These are phyloP conservation scores for Rhea americana DNA, from an alignment of 2,113 vertebrate species.

Conservation along the genomic window DNA sequence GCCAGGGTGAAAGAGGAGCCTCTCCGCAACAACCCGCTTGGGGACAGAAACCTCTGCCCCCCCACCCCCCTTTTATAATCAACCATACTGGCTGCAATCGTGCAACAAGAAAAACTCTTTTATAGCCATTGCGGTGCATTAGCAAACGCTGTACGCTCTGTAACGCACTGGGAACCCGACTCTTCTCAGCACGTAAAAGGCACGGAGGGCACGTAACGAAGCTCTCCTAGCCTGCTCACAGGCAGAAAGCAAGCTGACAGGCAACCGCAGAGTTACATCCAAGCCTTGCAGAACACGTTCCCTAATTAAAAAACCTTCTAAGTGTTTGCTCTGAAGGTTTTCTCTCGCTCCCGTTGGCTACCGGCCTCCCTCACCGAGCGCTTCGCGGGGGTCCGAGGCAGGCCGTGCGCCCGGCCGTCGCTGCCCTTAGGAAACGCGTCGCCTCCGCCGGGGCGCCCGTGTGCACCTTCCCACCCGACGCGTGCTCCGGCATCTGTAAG, in stretches of 20 bases:
- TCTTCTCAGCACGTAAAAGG: not conserved
- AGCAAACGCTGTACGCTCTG: not conserved
- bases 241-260: not conserved
- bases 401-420: not conserved
- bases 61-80: not conserved
- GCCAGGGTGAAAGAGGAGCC: conserved; percentile 4
- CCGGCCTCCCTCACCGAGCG: not conserved
- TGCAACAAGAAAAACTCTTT: not conserved
- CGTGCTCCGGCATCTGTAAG: not conserved
- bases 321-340: not conserved
- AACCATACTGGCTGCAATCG: not conserved
- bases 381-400: not conserved
- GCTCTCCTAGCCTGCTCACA: not conserved
- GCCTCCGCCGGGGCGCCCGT: rapidly evolving
- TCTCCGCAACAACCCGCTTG: not conserved
- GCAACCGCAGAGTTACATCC: not conserved
- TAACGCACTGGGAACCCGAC: not conserved
- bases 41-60: not conserved
- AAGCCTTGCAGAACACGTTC: not conserved
- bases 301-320: not conserved
- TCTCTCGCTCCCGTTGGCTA: not conserved
- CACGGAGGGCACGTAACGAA: not conserved
- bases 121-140: not conserved
- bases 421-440: not conserved
- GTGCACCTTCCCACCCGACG: not conserved